phyloP scores from a whole-genome alignment of 2,888 invertebrate species.

The Acanthosepion esculentum region DNA sequence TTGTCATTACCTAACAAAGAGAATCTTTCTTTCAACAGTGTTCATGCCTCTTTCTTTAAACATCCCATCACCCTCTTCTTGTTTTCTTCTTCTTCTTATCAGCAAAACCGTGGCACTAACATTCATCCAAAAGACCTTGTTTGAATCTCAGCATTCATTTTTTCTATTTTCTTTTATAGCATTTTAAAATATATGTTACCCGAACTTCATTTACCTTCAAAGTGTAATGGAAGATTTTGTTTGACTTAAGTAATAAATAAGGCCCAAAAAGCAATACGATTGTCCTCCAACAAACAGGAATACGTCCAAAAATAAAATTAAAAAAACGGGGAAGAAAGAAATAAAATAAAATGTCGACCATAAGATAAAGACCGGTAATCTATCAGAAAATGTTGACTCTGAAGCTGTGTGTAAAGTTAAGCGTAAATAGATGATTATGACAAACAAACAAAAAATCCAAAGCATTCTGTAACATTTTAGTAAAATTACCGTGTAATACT shows the following conservation, averaged over 20 bases:
- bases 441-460: background rate
- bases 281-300: background rate
- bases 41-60: background rate
- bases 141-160: background rate
- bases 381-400: background rate
- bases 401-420: background rate
- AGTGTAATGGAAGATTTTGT: background rate
- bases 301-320: background rate
- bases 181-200: constrained; percentile 1
- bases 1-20: background rate
- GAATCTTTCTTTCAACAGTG: background rate
- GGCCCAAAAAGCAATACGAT: background rate
- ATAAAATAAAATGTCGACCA: background rate
- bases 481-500: constrained; percentile 12
- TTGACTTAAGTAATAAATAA: background rate
- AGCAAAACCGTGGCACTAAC: background rate
- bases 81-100: background rate
- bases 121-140: constrained; percentile 20
- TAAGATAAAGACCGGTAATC: background rate
- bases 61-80: background rate
- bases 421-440: background rate
- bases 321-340: background rate
- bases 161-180: background rate
- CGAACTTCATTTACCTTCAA: constrained; percentile 20
- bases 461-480: background rate